Conservation (phyloP, 2,113 vertebrate genomes). For the Tachysurus fulvidraco region DNA sequence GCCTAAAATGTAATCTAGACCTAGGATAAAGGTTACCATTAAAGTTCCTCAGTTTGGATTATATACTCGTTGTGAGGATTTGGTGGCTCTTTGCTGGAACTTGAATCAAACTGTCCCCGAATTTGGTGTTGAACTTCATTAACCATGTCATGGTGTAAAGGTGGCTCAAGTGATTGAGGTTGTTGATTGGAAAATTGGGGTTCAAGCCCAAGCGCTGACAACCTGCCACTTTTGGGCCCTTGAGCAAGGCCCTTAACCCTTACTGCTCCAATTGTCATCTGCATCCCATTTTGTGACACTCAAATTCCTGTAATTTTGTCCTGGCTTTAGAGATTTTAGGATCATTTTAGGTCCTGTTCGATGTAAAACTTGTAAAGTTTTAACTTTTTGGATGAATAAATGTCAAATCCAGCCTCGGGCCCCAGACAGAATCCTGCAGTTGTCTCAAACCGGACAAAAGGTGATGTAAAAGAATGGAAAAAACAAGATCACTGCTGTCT, state of each 20-base stretch:
- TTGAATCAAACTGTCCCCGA: background rate
- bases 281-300: too few relatives aligned
- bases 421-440: constrained; percentile 33
- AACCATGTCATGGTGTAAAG: too few relatives aligned
- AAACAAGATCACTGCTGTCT: constrained; percentile 17
- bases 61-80: background rate
- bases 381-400: constrained; percentile 46
- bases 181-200: too few relatives aligned
- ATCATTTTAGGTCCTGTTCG: too few relatives aligned
- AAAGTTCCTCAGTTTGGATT: background rate
- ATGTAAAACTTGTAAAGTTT: too few relatives aligned
- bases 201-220: too few relatives aligned
- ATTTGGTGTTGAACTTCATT: too few relatives aligned
- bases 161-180: too few relatives aligned
- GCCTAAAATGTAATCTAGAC: background rate
- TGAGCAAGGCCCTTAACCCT: too few relatives aligned
- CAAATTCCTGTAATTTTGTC: background rate
- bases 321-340: background rate
- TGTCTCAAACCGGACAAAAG: background rate
- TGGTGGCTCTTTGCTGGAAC: background rate
- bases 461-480: constrained; percentile 19
- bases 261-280: too few relatives aligned
- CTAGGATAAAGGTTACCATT: background rate
- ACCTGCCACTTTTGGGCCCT: too few relatives aligned
- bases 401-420: constrained; percentile 43